Evolutionary conservation across 1,140 invertebrate species (phyloP), one percentile per base, ranked within the genome.

Genomic region (Anoplophora glabripennis): DNA sequence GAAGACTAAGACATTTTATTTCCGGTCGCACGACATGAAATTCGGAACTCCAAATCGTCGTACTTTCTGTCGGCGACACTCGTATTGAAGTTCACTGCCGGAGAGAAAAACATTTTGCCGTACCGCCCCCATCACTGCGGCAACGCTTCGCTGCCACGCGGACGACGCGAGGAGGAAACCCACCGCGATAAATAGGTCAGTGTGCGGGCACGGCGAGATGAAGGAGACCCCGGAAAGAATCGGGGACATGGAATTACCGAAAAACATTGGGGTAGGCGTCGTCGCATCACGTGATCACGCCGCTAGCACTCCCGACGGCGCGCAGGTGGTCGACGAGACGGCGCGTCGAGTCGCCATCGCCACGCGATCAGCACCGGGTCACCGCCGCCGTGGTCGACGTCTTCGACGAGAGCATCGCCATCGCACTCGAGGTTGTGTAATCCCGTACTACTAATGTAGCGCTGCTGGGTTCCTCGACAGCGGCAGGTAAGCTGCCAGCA

Each of bases 361-460:
- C 55, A 55, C 57, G 53, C 49, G 56, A 52, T 35, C 37, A 35
- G 47, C 37, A 48, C 37, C 55, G 55, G 17, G 52, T 47, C 44
- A 12, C 56, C 21, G 21, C 21, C 21, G 21, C 21, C 21, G 21
- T 28, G 21, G 33, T 63, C 35, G 59, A 63, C 46, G 54, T 35
- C 58, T 57, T 62, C 59, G 57, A 53, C 42, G 38, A 38, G 62
- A 58, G 51, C 61, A 46, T 63, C 59, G 56, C 41, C 64, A 60
- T 61, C 53, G 59, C 66, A 67, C 66, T 60, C 62, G 64, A 63
- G 55, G 66, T 71, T 67, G 64, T 70, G 69, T 72, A 70, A 72
- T 71, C 69, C 69, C 69, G 68, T 69, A 68, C 63, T 69, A 67
- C 61, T 66, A 64, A 14, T 66, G 61, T 54, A 56, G 55, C 59